Evolutionary conservation across 2,797 vertebrate species (phyloP).

Genomic region (Anolis apletophallus): DNA sequence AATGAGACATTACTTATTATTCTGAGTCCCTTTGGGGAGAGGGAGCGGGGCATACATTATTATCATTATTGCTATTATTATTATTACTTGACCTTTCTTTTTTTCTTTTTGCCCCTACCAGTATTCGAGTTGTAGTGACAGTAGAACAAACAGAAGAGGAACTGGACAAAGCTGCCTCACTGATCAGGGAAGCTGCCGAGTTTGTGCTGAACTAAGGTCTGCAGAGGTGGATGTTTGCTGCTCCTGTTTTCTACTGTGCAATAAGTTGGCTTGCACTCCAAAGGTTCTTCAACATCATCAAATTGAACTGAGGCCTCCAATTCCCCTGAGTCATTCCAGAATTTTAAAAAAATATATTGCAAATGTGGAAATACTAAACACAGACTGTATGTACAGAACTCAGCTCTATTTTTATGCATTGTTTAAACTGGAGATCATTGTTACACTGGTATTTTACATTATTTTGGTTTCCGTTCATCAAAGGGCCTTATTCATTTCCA

Average conservation of each 20-base stretch:
- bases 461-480: conserved; percentile 39
- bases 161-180: conserved; percentile 84
- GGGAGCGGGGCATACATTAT: no score
- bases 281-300: conserved; percentile 35
- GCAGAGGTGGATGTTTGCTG: neutral
- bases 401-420: conserved; percentile 50
- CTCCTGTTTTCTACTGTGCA: conserved; percentile 34
- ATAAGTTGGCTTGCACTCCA: conserved; percentile 36
- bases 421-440: conserved; percentile 49
- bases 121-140: conserved; percentile 92
- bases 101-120: conserved; percentile 70
- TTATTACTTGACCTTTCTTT: no score
- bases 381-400: conserved; percentile 46
- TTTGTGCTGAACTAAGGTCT: conserved; percentile 77
- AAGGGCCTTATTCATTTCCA: conserved; percentile 44
- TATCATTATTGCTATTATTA: no score
- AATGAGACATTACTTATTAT: no score
- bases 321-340: conserved; percentile 15
- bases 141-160: conserved; percentile 91
- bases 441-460: conserved; percentile 55
- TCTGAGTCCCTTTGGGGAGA: no score
- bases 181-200: conserved; percentile 86
- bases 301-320: conserved; percentile 9
- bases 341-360: conserved; percentile 5
- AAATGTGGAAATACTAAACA: conserved; percentile 37